A percentile compares a stretch with the other conserved stretches of the same genome.
phyloP scores from a whole-genome alignment of 2,797 vertebrate genomes.

The Bradypodion ventrale region DNA sequence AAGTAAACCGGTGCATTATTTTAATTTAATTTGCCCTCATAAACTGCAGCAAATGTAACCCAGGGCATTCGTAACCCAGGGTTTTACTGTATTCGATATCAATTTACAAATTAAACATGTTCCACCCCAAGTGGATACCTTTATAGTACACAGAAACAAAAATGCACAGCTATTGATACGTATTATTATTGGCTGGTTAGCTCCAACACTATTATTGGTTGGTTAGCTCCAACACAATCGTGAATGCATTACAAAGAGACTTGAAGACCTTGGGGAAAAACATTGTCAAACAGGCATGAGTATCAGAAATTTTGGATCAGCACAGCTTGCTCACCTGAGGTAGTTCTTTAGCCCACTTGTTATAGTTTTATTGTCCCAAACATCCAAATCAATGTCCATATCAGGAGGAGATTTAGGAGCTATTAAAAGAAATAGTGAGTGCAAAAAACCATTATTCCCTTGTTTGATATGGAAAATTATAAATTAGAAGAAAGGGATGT shows the following conservation, averaged over 20 bases:
- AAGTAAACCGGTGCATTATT: no score
- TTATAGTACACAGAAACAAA: neutral
- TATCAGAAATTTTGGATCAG: constrained; percentile 8
- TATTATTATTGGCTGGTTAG: neutral
- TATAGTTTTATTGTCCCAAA: constrained; percentile 97
- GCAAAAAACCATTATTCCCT: neutral
- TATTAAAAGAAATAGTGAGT: constrained; percentile 54
- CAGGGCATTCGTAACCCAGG: no score
- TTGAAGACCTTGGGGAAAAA: constrained; percentile 1
- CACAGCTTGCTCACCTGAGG: constrained; percentile 86
- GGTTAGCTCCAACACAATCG: no score
- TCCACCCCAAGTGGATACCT: neutral
- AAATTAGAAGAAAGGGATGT: neutral
- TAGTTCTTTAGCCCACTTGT: constrained; percentile 98
- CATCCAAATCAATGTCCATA: constrained; percentile 91
- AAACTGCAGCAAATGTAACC: no score
- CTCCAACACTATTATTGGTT: no score
- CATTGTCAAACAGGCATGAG: neutral
- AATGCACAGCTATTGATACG: neutral
- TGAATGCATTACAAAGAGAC: neutral
- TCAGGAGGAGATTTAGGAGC: constrained; percentile 90
- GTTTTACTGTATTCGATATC: neutral
- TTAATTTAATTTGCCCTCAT: no score
- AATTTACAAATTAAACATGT: neutral
- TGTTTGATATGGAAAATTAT: constrained; percentile 26